These are phyloP conservation scores for Maniola jurtina DNA, from an alignment of 1,140 invertebrate genomes.

Conservation along the genomic window DNA sequence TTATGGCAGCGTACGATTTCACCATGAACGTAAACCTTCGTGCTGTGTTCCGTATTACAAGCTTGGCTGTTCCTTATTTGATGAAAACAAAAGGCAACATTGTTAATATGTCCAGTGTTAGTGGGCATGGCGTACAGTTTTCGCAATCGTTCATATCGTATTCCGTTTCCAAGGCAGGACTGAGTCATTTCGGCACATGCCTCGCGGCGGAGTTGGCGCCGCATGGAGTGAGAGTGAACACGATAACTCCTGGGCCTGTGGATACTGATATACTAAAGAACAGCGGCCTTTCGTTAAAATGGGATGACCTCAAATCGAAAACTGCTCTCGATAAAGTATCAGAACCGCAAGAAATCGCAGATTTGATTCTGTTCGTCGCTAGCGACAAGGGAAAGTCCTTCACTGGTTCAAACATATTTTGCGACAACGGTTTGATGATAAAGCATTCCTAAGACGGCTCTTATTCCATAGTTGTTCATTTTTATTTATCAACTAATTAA, in stretches of 20 bases:
- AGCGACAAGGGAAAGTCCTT: background rate
- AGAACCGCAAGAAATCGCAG: conserved; percentile 5
- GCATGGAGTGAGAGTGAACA: background rate
- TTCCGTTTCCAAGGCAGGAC: background rate
- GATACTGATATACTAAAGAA: background rate
- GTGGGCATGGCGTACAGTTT: background rate
- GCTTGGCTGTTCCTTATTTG: background rate
- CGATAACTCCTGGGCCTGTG: background rate
- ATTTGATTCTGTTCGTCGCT: background rate
- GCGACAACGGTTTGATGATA: background rate
- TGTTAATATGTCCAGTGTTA: background rate
- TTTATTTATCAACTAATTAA: too few species aligned
- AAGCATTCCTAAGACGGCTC: background rate
- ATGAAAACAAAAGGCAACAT: conserved; percentile 9
- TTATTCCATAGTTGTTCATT: too few species aligned
- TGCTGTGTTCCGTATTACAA: background rate
- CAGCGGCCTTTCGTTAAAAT: background rate
- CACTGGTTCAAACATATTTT: background rate
- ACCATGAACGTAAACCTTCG: background rate
- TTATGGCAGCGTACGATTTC: background rate
- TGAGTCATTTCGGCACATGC: background rate
- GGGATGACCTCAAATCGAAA: background rate
- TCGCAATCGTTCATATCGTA: background rate
- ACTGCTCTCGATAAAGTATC: background rate
- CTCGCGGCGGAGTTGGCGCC: background rate